phyloP scores from a whole-genome alignment of 2,113 vertebrate genomes.

The Malurus cyaneus region DNA sequence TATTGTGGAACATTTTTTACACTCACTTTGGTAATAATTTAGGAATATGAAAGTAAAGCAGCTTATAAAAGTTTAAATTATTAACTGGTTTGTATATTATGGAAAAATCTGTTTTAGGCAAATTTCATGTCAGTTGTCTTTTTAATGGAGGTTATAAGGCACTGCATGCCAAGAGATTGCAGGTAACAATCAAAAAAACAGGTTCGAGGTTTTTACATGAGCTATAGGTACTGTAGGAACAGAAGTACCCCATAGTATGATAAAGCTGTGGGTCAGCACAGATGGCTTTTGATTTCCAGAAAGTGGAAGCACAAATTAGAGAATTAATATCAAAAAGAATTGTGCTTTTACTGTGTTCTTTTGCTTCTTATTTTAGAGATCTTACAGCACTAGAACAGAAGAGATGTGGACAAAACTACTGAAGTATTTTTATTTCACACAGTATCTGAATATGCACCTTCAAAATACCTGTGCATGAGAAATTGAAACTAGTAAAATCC shows the following conservation, averaged over 20 bases:
- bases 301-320: not conserved
- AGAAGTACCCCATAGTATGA: not conserved
- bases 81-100: not conserved
- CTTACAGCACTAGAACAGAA: not conserved
- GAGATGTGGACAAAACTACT: not conserved
- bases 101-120: not conserved
- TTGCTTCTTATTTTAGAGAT: not conserved
- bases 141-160: rapidly evolving
- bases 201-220: rapidly evolving
- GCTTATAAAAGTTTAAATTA: not conserved
- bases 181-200: not conserved
- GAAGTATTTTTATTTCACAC: not conserved
- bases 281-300: not conserved
- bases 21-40: not conserved
- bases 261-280: not conserved
- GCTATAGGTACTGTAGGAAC: not conserved
- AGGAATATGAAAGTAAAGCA: not conserved
- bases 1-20: not conserved
- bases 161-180: not conserved
- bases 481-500: not conserved
- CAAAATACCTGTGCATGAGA: not conserved
- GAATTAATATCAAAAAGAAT: not conserved
- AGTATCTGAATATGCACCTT: not conserved
- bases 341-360: not conserved
- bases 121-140: not conserved